These are phyloP conservation scores for Boulengeromyrus knoepffleri DNA, from an alignment of 2,113 vertebrate species.

Conservation along the genomic window DNA sequence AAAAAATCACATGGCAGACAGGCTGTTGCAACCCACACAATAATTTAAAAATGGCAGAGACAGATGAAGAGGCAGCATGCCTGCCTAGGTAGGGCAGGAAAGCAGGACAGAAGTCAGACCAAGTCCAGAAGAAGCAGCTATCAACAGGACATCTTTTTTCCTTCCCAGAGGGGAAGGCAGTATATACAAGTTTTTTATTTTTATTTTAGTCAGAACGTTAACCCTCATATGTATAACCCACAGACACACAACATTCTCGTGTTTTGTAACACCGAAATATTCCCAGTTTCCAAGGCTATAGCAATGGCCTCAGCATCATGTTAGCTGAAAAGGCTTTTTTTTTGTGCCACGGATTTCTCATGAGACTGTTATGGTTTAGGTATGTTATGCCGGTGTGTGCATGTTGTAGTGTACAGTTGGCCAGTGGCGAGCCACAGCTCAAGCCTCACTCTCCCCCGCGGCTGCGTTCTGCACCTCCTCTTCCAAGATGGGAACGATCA, in stretches of 20 bases:
- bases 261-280: not conserved
- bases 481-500: constrained; percentile 98
- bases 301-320: not conserved
- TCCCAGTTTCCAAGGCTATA: not conserved
- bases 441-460: constrained; percentile 93
- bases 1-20: constrained; percentile 44
- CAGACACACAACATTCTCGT: not conserved
- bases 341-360: not conserved
- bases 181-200: constrained; percentile 2
- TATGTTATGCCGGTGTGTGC: not conserved
- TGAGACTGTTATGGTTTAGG: not conserved
- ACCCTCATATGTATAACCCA: not conserved
- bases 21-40: constrained; percentile 68
- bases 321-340: not conserved
- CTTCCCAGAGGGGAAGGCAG: not conserved
- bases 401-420: constrained; percentile 44
- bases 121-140: not conserved
- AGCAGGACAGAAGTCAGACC: constrained; percentile 2
- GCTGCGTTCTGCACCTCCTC: constrained; percentile 91
- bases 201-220: not conserved
- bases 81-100: not conserved
- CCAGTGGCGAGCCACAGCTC: constrained; percentile 45
- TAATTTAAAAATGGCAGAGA: constrained; percentile 74
- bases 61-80: constrained; percentile 31
- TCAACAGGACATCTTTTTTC: not conserved